Percentiles rank a stretch among this genome's conserved stretches.
These are phyloP conservation scores for Chrysogorgia sp. DNA, from an alignment of 92 coral and sea anemone species.

Conservation along the genomic window DNA sequence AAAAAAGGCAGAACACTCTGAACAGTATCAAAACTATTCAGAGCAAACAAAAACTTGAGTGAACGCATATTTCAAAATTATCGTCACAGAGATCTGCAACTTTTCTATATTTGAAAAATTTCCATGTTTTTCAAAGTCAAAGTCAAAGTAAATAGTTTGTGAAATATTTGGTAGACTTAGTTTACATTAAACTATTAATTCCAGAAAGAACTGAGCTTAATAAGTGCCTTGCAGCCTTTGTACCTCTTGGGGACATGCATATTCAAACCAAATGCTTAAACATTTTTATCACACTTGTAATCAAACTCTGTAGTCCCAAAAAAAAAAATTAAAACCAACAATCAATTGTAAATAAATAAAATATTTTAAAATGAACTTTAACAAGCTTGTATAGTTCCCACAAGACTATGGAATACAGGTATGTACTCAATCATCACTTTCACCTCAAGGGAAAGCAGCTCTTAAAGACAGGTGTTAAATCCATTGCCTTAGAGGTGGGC, in stretches of 20 bases:
- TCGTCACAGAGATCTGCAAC: too few relatives aligned
- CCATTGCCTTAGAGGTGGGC: not conserved
- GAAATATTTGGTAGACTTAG: too few relatives aligned
- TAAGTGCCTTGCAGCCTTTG: too few relatives aligned
- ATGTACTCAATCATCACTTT: not conserved
- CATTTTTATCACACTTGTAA: slow-evolving; percentile 24
- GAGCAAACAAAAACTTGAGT: too few relatives aligned
- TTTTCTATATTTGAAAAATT: too few relatives aligned
- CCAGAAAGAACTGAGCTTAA: too few relatives aligned
- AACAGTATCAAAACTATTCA: too few relatives aligned
- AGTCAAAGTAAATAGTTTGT: too few relatives aligned
- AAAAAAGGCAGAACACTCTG: too few relatives aligned
- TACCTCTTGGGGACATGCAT: not conserved
- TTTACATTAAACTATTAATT: too few relatives aligned
- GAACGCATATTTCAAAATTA: too few relatives aligned
- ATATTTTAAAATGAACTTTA: not conserved
- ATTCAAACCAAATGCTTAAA: slow-evolving; percentile 26
- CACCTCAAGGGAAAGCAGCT: not conserved
- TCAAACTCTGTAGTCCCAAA: slow-evolving; percentile 17
- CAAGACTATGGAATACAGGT: not conserved
- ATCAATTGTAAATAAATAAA: not conserved
- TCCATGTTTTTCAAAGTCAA: too few relatives aligned
- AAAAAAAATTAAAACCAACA: slow-evolving; percentile 15
- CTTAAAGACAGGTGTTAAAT: slow-evolving; percentile 22
- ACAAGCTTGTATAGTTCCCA: not conserved